These are phyloP conservation scores for Campylorhamphus procurvoides DNA, from an alignment of 2,113 vertebrate genomes.

Conservation along the genomic window DNA sequence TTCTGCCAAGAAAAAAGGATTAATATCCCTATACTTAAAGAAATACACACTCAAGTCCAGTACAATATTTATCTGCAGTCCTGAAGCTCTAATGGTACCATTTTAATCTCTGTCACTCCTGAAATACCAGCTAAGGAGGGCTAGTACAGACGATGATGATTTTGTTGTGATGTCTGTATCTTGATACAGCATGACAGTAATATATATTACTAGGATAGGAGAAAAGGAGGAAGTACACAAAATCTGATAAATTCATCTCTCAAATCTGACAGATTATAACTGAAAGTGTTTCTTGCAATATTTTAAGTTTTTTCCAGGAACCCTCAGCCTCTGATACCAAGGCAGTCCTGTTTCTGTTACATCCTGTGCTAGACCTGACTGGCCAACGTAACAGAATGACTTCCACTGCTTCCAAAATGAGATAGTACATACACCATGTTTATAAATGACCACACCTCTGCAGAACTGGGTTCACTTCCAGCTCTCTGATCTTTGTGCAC, in stretches of 20 bases:
- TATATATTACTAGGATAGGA: neutral
- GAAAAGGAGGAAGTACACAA: neutral
- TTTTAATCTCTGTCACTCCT: neutral
- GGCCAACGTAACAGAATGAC: neutral
- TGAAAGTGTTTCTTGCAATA: neutral
- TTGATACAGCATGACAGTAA: neutral
- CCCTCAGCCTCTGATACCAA: neutral
- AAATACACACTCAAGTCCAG: neutral
- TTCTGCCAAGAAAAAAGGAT: neutral
- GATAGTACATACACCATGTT: neutral
- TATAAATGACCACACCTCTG: conserved; percentile 4
- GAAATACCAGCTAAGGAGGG: neutral
- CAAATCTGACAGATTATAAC: neutral
- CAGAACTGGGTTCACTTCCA: neutral
- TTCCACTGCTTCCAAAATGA: neutral
- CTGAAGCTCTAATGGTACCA: neutral
- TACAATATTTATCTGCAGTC: neutral
- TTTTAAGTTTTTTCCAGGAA: neutral
- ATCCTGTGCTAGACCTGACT: neutral
- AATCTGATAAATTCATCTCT: neutral
- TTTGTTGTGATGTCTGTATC: neutral
- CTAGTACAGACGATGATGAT: neutral
- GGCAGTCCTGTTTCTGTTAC: neutral
- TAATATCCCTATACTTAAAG: neutral
- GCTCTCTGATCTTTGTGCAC: neutral